Conservation (phyloP, 35 echinoderm and acorn worm genomes). For the Anneissia japonica region DNA sequence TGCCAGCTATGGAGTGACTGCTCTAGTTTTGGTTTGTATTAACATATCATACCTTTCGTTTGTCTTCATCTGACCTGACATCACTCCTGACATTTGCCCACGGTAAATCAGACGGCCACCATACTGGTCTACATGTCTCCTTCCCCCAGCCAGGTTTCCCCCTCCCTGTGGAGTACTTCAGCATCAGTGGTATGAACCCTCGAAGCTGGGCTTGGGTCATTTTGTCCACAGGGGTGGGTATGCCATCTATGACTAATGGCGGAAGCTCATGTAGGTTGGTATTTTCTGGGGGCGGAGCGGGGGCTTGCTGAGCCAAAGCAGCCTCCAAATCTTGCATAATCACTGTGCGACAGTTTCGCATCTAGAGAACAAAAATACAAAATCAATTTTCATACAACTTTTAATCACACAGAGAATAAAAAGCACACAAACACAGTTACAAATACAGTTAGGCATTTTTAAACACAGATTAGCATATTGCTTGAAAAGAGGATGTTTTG, state of each 20-base stretch:
- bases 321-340: constrained; percentile 78
- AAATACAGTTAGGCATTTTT: too few species aligned
- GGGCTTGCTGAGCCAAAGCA: constrained; percentile 69
- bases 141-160: constrained; percentile 98
- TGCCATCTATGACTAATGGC: constrained; percentile 81
- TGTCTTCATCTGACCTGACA: constrained; percentile 81
- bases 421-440: too few species aligned
- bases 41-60: constrained; percentile 67
- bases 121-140: constrained; percentile 88
- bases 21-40: too few species aligned
- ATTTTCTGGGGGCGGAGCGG: constrained; percentile 45
- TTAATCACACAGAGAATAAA: too few species aligned
- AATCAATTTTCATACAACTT: too few species aligned
- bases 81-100: constrained; percentile 99
- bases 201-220: constrained; percentile 97
- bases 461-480: too few species aligned
- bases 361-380: constrained; percentile 24
- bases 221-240: constrained; percentile 85
- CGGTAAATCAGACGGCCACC: constrained; percentile 98
- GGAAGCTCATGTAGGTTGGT: constrained; percentile 77
- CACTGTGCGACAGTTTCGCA: constrained; percentile 63
- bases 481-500: too few species aligned
- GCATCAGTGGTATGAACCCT: constrained; percentile 91
- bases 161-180: constrained; percentile 95
- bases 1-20: too few species aligned